Conservation (phyloP, 2,888 invertebrate genomes). For the Parnassius glacialis region DNA sequence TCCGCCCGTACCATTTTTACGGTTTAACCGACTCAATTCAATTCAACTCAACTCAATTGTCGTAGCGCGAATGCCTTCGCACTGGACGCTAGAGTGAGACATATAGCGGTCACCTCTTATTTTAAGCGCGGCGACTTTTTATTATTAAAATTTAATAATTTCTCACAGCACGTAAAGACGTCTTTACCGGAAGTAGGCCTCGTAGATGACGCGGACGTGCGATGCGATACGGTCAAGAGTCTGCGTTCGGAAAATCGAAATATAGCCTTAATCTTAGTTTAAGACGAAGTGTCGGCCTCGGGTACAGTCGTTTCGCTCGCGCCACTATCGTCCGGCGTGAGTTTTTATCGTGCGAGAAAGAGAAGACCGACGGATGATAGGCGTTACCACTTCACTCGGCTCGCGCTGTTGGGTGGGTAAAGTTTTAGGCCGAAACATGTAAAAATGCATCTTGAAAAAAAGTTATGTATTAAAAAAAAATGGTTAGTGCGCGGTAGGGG, state of each 20-base stretch:
- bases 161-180: conserved; percentile 19
- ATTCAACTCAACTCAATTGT: conserved; percentile 81
- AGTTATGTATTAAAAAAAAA: conserved; percentile 81
- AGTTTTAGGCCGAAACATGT: conserved; percentile 82
- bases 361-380: conserved; percentile 66
- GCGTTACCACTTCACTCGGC: conserved; percentile 69
- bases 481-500: conserved; percentile 78
- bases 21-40: conserved; percentile 79
- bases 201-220: conserved; percentile 43
- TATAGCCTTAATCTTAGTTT: conserved; percentile 76
- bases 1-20: conserved; percentile 79
- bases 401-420: conserved; percentile 76
- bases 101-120: conserved; percentile 58
- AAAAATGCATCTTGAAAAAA: conserved; percentile 82
- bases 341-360: conserved; percentile 51
- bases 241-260: conserved; percentile 65
- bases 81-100: conserved; percentile 79
- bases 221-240: conserved; percentile 61
- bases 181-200: conserved; percentile 32
- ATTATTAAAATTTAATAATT: conserved; percentile 35
- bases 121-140: conserved; percentile 48
- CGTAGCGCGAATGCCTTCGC: conserved; percentile 76
- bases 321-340: conserved; percentile 72
- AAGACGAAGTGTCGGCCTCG: conserved; percentile 67
- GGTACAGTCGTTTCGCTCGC: conserved; percentile 66